A percentile compares a stretch with the other conserved stretches of the same genome.
Evolutionary conservation across 2,113 vertebrate genomes (phyloP).

Genomic region (Cardinalis cardinalis): DNA sequence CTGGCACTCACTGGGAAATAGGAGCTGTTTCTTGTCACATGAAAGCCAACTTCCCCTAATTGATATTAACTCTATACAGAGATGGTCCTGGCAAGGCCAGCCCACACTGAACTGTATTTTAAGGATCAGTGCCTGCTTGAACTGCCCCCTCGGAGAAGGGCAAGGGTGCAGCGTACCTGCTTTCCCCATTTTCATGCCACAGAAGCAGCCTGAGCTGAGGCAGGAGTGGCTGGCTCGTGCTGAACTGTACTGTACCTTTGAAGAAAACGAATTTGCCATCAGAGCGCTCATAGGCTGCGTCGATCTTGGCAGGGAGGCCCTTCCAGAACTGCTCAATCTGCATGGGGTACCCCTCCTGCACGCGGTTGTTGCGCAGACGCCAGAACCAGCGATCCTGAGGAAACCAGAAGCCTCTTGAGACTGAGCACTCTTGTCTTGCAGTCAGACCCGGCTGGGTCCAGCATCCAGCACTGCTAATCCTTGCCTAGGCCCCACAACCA

Average conservation of each 20-base stretch:
- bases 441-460: background rate
- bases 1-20: background rate
- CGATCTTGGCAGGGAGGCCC: slow-evolving; percentile 90
- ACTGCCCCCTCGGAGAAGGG: background rate
- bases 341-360: slow-evolving; percentile 98
- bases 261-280: slow-evolving; percentile 98
- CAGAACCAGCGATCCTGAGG: slow-evolving; percentile 94
- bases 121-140: background rate
- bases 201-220: background rate
- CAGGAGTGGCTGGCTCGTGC: background rate
- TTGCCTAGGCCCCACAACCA: background rate
- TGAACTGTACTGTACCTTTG: slow-evolving; percentile 80
- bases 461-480: background rate
- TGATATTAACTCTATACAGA: background rate
- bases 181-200: background rate
- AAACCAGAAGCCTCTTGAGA: slow-evolving; percentile 16
- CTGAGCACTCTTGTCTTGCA: background rate
- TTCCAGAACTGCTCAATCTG: slow-evolving; percentile 98
- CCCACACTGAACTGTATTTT: background rate
- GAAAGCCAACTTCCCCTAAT: background rate
- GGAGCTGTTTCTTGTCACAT: background rate
- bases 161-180: rapidly evolving
- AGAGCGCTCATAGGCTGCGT: slow-evolving; percentile 93
- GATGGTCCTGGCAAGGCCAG: background rate
- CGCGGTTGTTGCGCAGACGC: slow-evolving; percentile 94